These are phyloP conservation scores for Scelioninae gen. 2 DNA, from an alignment of 2,888 invertebrate species.

Conservation along the genomic window DNA sequence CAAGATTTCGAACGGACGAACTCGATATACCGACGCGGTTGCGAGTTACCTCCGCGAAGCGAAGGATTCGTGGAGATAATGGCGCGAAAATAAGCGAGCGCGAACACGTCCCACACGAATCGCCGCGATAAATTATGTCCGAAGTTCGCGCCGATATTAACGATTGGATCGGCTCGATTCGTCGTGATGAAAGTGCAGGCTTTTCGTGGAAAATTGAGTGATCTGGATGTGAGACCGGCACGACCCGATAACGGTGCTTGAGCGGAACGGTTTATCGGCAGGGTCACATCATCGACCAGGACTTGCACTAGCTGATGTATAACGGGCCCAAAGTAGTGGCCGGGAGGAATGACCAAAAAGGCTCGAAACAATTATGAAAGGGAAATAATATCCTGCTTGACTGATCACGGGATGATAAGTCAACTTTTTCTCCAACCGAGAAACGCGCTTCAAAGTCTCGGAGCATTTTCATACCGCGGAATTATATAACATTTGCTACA, in stretches of 20 bases:
- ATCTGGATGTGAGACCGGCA: slow-evolving; percentile 49
- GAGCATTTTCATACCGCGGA: background rate
- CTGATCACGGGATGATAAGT: slow-evolving; percentile 6
- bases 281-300: slow-evolving; percentile 51
- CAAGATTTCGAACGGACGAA: slow-evolving; percentile 27
- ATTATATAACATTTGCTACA: background rate
- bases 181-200: slow-evolving; percentile 47
- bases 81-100: slow-evolving; percentile 32
- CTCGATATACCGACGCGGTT: slow-evolving; percentile 17
- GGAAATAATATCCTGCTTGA: slow-evolving; percentile 29
- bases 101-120: slow-evolving; percentile 17
- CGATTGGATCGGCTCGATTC: slow-evolving; percentile 12
- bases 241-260: slow-evolving; percentile 55
- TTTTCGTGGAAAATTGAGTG: slow-evolving; percentile 49
- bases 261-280: slow-evolving; percentile 50
- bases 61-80: slow-evolving; percentile 24
- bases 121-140: slow-evolving; percentile 34
- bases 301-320: slow-evolving; percentile 14
- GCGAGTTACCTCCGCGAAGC: slow-evolving; percentile 24
- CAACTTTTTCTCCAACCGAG: slow-evolving; percentile 18
- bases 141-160: slow-evolving; percentile 13
- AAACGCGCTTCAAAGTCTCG: too few species aligned
- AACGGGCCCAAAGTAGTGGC: slow-evolving; percentile 44
- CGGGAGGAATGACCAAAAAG: slow-evolving; percentile 43
- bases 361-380: slow-evolving; percentile 29